Evolutionary conservation across 2,888 invertebrate genomes (phyloP), one percentile per base, ranked within the genome.

Genomic region (Cantharis flavilabris): DNA sequence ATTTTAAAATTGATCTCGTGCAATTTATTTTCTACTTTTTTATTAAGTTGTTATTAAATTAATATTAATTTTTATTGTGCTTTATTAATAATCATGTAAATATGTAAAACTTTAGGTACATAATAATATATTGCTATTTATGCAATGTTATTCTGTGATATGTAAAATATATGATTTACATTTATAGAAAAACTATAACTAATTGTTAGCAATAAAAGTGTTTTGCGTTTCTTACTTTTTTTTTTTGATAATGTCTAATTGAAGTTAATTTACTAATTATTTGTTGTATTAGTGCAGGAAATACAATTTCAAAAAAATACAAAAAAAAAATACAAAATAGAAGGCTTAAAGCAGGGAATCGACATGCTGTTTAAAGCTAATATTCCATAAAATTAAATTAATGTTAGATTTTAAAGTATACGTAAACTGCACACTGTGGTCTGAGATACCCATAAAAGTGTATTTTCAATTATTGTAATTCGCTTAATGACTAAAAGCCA

Each of bases 131-230:
- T 83, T 80, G 81, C 82, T 83, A 80, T 79, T 78, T 82, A 80
- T 81, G 80, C 82, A 84, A 81, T 81, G 81, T 81, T 67, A 23
- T 67, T 82, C 85, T 86, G 86, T 86, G 86, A 86, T 86, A 85
- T 85, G 84, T 85, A 86, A 82, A 49, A 49, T 83, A 73, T 74
- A 77, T 76, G 30, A 69, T 69, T 72, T 82, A 83, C 80, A 77
- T 80, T 77, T 80, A 81, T 82, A 80, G 79, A 80, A 79, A 80
- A 78, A 65, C 76, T 69, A 70, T 63, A 67, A 72, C 73, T 76
- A 74, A 74, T 76, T 78, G 76, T 76, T 76, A 70, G 73, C 63
- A 76, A 78, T 76, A 76, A 78, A 78, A n/a, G 72, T 71, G 65
- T 76, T 76, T 67, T 72, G 62, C 69, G n/a, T 67, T 71, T 30